Evolutionary conservation across 2,888 invertebrate genomes (phyloP).

Genomic region (Yponomeuta sedellus): DNA sequence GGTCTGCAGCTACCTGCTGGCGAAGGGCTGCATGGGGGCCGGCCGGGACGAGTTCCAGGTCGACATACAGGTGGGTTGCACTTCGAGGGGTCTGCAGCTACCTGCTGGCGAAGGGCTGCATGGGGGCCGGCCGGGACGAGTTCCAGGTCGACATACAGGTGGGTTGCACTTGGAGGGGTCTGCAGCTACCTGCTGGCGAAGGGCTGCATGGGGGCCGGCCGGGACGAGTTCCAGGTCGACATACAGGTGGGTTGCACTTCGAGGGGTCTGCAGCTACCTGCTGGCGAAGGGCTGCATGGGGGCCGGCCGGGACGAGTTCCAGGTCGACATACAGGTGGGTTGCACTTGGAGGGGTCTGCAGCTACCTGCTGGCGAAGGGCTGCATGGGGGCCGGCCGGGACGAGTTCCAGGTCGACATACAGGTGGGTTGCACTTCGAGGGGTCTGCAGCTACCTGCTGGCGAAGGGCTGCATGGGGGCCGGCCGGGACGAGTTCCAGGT

Average conservation of each 20-base stretch:
- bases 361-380: conserved; percentile 89
- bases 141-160: conserved; percentile 88
- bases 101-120: conserved; percentile 84
- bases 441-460: conserved; percentile 88
- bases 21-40: conserved; percentile 80
- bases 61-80: conserved; percentile 79
- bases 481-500: conserved; percentile 82
- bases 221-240: conserved; percentile 83
- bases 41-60: conserved; percentile 82
- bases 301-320: conserved; percentile 79
- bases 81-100: conserved; percentile 87
- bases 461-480: conserved; percentile 80
- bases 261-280: conserved; percentile 90
- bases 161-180: conserved; percentile 68
- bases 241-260: conserved; percentile 75
- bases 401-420: conserved; percentile 85
- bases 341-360: conserved; percentile 80
- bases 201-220: conserved; percentile 75
- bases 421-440: too few species aligned
- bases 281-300: conserved; percentile 83
- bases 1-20: conserved; percentile 89
- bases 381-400: conserved; percentile 74
- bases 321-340: conserved; percentile 83
- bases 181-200: conserved; percentile 91
- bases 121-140: conserved; percentile 75